Evolutionary conservation across 2,113 vertebrate genomes (phyloP).

Genomic region (Rattus norvegicus): DNA sequence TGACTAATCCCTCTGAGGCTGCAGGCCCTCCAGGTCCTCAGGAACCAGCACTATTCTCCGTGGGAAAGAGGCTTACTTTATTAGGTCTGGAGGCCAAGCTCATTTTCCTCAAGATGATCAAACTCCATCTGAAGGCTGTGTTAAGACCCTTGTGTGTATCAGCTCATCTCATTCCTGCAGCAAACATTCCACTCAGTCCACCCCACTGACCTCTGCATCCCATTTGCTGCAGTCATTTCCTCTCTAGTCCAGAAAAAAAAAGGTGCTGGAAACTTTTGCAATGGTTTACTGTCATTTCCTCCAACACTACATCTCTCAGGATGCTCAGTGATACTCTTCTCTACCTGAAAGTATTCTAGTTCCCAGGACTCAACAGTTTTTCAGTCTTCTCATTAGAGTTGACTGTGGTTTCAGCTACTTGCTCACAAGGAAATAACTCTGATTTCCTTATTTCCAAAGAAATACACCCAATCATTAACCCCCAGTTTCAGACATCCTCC

Average conservation of each 20-base stretch:
- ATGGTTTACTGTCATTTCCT: background rate
- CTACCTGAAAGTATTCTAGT: background rate
- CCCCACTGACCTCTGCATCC: too few species aligned
- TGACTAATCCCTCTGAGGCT: conserved; percentile 26
- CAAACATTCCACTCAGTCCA: background rate
- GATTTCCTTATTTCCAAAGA: conserved; percentile 41
- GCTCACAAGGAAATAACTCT: background rate
- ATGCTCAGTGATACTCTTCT: background rate
- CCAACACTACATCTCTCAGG: background rate
- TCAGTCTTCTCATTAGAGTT: background rate
- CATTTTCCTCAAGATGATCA: conserved; percentile 64
- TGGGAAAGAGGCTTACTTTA: conserved; percentile 30
- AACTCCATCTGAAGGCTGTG: conserved; percentile 68
- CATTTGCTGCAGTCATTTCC: background rate
- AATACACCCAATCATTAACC: background rate
- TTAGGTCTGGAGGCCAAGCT: conserved; percentile 69
- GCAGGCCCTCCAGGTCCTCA: conserved; percentile 41
- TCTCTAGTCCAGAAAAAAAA: background rate
- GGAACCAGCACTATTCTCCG: conserved; percentile 44
- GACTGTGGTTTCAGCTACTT: background rate
- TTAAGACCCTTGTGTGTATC: background rate
- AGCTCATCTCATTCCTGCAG: background rate
- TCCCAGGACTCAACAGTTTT: background rate
- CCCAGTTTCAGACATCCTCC: background rate
- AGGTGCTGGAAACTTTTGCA: background rate